Conservation (phyloP, 2,888 invertebrate species). For the Chloroclystis v-ata region DNA sequence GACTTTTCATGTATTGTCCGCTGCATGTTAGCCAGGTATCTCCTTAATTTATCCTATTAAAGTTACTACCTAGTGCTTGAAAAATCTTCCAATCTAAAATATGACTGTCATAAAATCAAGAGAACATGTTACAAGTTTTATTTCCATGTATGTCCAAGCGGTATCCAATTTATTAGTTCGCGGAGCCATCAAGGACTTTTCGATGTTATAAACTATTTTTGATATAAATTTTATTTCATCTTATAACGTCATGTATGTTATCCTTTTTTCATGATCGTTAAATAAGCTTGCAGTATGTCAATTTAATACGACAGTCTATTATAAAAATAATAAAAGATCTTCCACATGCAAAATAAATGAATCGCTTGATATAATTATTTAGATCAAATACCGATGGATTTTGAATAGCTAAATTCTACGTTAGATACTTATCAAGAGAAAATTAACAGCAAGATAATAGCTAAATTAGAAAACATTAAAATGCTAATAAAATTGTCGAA, state of each 20-base stretch:
- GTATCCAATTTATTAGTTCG: slow-evolving; percentile 43
- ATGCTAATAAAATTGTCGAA: no score
- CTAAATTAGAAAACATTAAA: no score
- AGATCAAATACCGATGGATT: no score
- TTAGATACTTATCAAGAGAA: no score
- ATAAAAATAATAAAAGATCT: neutral
- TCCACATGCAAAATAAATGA: no score
- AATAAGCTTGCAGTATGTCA: neutral
- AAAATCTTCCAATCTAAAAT: slow-evolving; percentile 34
- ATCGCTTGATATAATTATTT: no score
- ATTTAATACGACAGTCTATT: slow-evolving; percentile 1
- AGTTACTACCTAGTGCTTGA: slow-evolving; percentile 9
- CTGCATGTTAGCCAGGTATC: neutral
- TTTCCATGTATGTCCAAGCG: slow-evolving; percentile 34
- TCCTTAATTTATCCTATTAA: neutral
- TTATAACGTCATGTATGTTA: slow-evolving; percentile 12
- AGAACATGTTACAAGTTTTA: slow-evolving; percentile 30
- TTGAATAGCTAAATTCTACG: no score
- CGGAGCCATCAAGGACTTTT: slow-evolving; percentile 23
- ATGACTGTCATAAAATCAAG: slow-evolving; percentile 48
- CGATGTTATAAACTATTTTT: slow-evolving; percentile 31
- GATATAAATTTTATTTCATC: slow-evolving; percentile 32
- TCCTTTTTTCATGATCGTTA: slow-evolving; percentile 6
- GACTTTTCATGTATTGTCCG: no score
- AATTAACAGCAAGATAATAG: no score